A percentile compares a stretch with the other conserved stretches of the same genome.
phyloP scores from a whole-genome alignment of 2,888 invertebrate genomes.

The Parochlus steinenii region DNA sequence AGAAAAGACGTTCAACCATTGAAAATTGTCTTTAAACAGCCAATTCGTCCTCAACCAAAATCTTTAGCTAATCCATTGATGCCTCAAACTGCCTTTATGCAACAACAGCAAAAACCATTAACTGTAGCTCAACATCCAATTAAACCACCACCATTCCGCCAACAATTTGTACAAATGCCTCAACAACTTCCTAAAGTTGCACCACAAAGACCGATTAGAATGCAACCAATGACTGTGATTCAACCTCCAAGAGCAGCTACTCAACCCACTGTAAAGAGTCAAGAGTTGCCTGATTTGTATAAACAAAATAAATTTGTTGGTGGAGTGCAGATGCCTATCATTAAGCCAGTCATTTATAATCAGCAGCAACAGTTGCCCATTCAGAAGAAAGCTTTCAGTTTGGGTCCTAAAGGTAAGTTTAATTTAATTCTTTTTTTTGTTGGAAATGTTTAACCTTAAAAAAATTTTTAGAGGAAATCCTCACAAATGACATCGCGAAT shows the following conservation, averaged over 20 bases:
- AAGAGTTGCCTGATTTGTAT: conserved; percentile 2
- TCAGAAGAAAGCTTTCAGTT: no score
- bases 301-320: background rate
- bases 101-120: background rate
- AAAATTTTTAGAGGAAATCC: background rate
- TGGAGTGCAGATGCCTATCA: background rate
- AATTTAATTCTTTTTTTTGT: no score
- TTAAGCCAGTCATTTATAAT: background rate
- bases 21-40: background rate
- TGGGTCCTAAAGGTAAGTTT: no score
- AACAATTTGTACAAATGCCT: no score
- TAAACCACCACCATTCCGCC: no score
- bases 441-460: background rate
- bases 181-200: conserved; percentile 2
- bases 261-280: background rate
- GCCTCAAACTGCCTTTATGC: background rate
- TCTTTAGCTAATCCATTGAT: background rate
- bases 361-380: conserved; percentile 3
- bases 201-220: no score
- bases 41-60: background rate
- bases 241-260: background rate
- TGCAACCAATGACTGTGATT: background rate
- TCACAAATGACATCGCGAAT: background rate
- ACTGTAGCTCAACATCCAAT: background rate
- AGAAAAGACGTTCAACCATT: background rate